Evolutionary conservation across 1,140 invertebrate genomes (phyloP).

Genomic region (Pseudomyrmex sp.): DNA sequence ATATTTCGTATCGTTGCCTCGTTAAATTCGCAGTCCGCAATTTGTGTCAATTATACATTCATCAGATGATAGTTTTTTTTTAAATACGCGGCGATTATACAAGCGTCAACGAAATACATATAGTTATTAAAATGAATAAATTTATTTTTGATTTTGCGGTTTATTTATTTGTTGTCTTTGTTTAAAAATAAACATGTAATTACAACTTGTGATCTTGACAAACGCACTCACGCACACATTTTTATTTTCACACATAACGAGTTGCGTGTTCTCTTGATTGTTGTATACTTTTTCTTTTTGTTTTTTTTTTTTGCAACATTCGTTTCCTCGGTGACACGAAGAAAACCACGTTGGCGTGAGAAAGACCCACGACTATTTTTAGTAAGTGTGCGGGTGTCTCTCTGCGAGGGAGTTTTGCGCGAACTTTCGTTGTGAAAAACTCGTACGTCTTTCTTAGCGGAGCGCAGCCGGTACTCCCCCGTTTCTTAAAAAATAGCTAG

Average conservation of each 20-base stretch:
- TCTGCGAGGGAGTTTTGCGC: neutral
- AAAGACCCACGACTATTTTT: neutral
- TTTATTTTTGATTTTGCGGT: neutral
- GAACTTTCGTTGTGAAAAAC: neutral
- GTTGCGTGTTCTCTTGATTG: neutral
- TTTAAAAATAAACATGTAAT: neutral
- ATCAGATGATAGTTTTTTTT: slow-evolving; percentile 3
- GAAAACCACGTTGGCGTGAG: neutral
- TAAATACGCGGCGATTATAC: neutral
- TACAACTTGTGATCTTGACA: neutral
- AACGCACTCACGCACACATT: too few species aligned
- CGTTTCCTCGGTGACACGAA: neutral
- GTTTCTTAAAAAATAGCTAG: slow-evolving; percentile 33
- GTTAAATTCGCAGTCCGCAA: slow-evolving; percentile 31
- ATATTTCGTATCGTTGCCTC: neutral
- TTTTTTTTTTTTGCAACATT: too few species aligned
- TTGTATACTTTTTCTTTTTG: neutral
- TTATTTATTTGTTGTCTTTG: neutral
- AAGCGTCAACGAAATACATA: neutral
- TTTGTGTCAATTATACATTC: slow-evolving; percentile 15
- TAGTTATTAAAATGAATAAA: too few species aligned
- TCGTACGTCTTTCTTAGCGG: slow-evolving; percentile 27
- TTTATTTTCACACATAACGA: neutral
- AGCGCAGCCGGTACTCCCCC: neutral
- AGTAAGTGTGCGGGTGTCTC: neutral